Base-by-base conservation (phyloP, 2,797 vertebrate genomes). In the Esox masquinongy region DNA sequence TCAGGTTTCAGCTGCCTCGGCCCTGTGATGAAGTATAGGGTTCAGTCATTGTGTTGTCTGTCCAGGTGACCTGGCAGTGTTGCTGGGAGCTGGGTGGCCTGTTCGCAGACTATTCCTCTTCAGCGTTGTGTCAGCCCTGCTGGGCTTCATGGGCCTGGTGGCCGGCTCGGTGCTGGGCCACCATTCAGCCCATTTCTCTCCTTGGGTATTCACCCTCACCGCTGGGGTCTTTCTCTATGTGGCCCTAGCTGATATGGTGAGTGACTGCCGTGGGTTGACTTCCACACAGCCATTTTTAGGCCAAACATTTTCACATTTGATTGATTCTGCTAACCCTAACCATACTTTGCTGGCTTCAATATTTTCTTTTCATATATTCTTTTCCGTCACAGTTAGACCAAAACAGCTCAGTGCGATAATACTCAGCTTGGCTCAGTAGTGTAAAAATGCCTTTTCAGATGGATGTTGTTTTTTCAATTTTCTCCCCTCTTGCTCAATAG, bases 171-270 rank as follows among this genome's bases (percentile, higher is more conserved):
- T 87, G 14, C 78, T 94, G 85, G 94, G 94, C 5, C 86, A 87
- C 76, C 89, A 88, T 63, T 92, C 91, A 1, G 22, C 80, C 2
- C 81, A 91, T 12, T 77, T 95, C 75, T 92, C 94, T 22, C 93
- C 94, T 3, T 96, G 94, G 95, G 86, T 95, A 76, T 95, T 96
- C 81, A 89, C 93, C 1, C 15, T 81, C 87, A 95, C 95, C 0
- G 93, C 95, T 0, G 95, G 95, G 36, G 77, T 95, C 81, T 96
- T 96, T 85, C 93, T 96, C 74, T 95, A 96, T 1, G 93, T 96
- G 80, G 93, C 95, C 19, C 82, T 95, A 4, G 92, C 93, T 1
- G 94, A 95, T 78, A 95, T 95, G 95, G 95, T 96, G 73, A 88
- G 63, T 31, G 4, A 26, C 16, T 31, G 4, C 29, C 5, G 4